A percentile compares a stretch with the other conserved stretches of the same genome.
Evolutionary conservation across 2,888 invertebrate genomes (phyloP).

Genomic region (Endotricha flammealis): DNA sequence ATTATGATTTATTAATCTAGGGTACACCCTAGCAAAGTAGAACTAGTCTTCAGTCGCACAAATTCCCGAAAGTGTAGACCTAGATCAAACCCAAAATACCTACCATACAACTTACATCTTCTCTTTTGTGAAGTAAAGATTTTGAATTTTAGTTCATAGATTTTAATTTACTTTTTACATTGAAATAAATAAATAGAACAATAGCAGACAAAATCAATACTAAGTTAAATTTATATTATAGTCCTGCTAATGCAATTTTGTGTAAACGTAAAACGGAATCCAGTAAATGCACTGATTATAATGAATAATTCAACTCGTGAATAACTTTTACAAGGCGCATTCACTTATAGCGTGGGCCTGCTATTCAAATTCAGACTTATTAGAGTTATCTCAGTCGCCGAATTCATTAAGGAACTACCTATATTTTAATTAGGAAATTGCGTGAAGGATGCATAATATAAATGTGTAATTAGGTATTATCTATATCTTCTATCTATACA

Average conservation of each 20-base stretch:
- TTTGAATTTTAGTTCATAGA: too few relatives aligned
- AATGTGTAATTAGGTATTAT: too few relatives aligned
- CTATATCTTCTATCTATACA: too few relatives aligned
- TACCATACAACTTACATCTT: too few relatives aligned
- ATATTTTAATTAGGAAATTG: constrained; percentile 39
- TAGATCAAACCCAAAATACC: too few relatives aligned
- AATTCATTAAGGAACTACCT: constrained; percentile 51
- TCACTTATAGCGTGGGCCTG: constrained; percentile 38
- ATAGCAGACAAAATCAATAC: constrained; percentile 5
- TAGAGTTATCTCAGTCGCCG: constrained; percentile 52
- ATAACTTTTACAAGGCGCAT: constrained; percentile 35
- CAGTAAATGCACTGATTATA: constrained; percentile 64
- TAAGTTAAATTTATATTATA: constrained; percentile 6
- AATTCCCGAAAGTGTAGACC: too few relatives aligned
- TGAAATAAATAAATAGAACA: too few relatives aligned
- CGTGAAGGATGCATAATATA: background rate
- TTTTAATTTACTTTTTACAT: too few relatives aligned
- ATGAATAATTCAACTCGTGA: constrained; percentile 67
- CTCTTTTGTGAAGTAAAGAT: too few relatives aligned
- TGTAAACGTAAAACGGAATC: constrained; percentile 37
- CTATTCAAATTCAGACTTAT: constrained; percentile 51
- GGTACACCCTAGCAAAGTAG: too few relatives aligned
- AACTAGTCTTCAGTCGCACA: too few relatives aligned
- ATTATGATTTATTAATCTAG: too few relatives aligned
- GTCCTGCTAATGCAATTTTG: constrained; percentile 11